Base-by-base conservation (phyloP, 2,888 invertebrate genomes). In the Pyrochroa serraticornis region DNA sequence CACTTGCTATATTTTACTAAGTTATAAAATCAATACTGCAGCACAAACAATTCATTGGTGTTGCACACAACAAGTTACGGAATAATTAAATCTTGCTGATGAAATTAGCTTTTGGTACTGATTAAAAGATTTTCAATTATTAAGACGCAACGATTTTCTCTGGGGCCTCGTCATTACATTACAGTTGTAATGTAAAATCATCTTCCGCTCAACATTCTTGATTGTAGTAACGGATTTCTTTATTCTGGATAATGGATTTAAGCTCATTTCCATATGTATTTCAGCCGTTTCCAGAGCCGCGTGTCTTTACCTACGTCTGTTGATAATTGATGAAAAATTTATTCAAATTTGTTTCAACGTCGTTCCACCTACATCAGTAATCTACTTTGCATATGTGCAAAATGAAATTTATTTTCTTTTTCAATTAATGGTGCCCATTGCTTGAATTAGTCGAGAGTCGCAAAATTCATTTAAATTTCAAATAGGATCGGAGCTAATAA, bases 281-380 rank as follows among this genome's bases (percentile, higher is more conserved):
- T 56, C 13, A 43, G 38, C 9, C 49, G 31, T 43, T 49, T 55
- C 37, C 50, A 37, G 31, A 13, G 37, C 14, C 36, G 10, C 13
- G 36, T 34, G 32, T 49, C 44, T 57, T 39, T 51, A 57, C 57
- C 51, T 57, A 14, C 10, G 31, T 44, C 45, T 50, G 43, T 9
- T 35, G 42, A 58, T 58, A 52, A 58, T 58, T 58, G 52, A 58
- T 58, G 58, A 52, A 37, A 52, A 52, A 58, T 58, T 42, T 58
- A 58, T 58, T 58, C 58, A 58, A 58, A 58, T 58, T 51, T 52
- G 48, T 47, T 52, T 37, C 43, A 43, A n/a, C 48, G 44, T 44
- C 52, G 32, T 57, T 58, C 44, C 57, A 51, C 51, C 22, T 45
- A 46, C 22, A 46, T 39, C 45, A 31, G 46, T 54, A 54, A 54